phyloP scores from a whole-genome alignment of 2,888 invertebrate genomes.

The Zootermopsis nevadensis region DNA sequence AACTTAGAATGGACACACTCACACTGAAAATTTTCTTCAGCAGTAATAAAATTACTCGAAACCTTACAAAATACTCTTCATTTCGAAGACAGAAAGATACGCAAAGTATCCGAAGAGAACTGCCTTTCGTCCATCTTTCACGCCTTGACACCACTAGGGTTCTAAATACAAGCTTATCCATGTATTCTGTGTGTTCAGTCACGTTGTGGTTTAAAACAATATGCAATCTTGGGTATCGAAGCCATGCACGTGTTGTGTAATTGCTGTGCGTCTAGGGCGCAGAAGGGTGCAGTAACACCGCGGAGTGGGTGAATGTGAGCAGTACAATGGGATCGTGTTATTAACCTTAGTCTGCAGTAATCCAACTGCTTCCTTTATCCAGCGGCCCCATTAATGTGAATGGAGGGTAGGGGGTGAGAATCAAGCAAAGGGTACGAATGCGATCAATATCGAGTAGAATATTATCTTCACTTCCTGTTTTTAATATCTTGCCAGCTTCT shows the following conservation, averaged over 20 bases:
- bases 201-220: neutral
- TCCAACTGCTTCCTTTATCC: neutral
- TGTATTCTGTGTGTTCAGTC: neutral
- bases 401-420: too few relatives aligned
- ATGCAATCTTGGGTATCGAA: too few relatives aligned
- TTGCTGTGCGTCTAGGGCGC: neutral
- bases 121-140: neutral
- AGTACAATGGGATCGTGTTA: neutral
- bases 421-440: neutral
- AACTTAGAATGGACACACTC: too few relatives aligned
- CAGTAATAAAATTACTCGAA: too few relatives aligned
- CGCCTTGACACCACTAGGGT: neutral
- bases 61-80: neutral
- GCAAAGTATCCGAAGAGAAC: neutral
- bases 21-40: too few relatives aligned
- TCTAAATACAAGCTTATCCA: neutral
- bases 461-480: constrained; percentile 1
- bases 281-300: too few relatives aligned
- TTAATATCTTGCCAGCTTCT: neutral
- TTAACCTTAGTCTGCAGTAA: neutral
- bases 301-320: too few relatives aligned
- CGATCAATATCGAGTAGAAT: neutral
- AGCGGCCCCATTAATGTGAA: neutral
- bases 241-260: too few relatives aligned
- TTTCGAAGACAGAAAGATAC: too few relatives aligned